These are phyloP conservation scores for Menidia beryllina DNA, from an alignment of 2,113 vertebrate species.

Conservation along the genomic window DNA sequence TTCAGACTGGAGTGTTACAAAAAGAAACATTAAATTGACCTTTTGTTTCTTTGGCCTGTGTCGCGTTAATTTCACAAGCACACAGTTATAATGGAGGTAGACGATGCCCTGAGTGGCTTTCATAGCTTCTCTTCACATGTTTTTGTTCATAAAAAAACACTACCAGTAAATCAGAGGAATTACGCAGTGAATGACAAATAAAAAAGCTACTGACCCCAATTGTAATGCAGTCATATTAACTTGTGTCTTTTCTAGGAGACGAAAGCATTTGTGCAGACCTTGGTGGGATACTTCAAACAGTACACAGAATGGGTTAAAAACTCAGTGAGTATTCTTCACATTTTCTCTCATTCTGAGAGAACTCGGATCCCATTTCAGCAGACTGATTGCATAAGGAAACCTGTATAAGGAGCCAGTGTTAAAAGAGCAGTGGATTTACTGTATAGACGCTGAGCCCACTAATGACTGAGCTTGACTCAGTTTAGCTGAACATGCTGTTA, in stretches of 20 bases:
- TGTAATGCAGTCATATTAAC: neutral
- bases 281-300: slow-evolving; percentile 88
- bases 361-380: neutral
- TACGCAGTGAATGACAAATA: neutral
- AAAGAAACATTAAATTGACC: neutral
- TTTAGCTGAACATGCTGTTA: neutral
- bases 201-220: neutral
- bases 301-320: slow-evolving; percentile 90
- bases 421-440: neutral
- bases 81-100: no score
- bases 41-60: no score
- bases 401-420: neutral
- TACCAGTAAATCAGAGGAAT: neutral
- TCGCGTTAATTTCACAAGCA: no score
- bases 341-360: neutral
- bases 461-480: neutral
- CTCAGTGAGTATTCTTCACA: slow-evolving; percentile 84
- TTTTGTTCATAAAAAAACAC: no score
- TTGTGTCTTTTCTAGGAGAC: slow-evolving; percentile 83
- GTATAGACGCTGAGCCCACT: neutral
- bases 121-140: no score
- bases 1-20: no score
- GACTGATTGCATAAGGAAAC: neutral
- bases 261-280: slow-evolving; percentile 80
- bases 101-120: no score